phyloP scores from a whole-genome alignment of 2,113 vertebrate species.

The Poecilia latipinna region DNA sequence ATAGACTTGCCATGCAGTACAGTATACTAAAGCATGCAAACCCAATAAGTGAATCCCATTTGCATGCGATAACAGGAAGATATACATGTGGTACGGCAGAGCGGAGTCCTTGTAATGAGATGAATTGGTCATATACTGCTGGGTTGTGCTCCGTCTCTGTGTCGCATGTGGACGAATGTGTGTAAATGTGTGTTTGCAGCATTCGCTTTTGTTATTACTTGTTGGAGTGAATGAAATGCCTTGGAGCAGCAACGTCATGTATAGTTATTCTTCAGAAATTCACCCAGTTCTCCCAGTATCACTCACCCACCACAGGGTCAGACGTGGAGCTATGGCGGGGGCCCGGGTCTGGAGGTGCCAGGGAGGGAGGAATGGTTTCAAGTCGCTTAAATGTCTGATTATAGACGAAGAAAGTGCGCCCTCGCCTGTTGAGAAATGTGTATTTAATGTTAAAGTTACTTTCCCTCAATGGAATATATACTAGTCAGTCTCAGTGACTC shows the following conservation, averaged over 20 bases:
- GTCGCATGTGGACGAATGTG: not conserved
- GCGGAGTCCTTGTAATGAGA: constrained; percentile 2
- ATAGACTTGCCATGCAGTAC: constrained; percentile 43
- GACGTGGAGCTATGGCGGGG: too few species aligned
- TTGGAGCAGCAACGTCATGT: not conserved
- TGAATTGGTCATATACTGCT: not conserved
- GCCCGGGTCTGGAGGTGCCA: too few species aligned
- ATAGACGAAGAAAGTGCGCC: too few species aligned
- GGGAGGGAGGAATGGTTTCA: too few species aligned
- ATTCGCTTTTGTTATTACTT: not conserved
- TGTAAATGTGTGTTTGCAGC: not conserved
- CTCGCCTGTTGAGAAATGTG: too few species aligned
- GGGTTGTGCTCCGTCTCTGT: not conserved
- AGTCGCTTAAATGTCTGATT: too few species aligned
- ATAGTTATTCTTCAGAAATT: not conserved
- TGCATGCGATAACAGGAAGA: constrained; percentile 35
- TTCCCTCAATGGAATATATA: too few species aligned
- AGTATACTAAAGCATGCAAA: constrained; percentile 15
- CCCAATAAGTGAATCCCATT: constrained; percentile 27
- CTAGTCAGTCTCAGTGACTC: too few species aligned
- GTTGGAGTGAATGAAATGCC: constrained; percentile 22
- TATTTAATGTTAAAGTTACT: too few species aligned
- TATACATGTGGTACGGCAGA: constrained; percentile 20
- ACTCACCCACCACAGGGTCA: not conserved
- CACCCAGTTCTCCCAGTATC: not conserved